A percentile compares a stretch with the other conserved stretches of the same genome.
phyloP scores from a whole-genome alignment of 2,113 vertebrate genomes.

The Syngnathoides biaculeatus region DNA sequence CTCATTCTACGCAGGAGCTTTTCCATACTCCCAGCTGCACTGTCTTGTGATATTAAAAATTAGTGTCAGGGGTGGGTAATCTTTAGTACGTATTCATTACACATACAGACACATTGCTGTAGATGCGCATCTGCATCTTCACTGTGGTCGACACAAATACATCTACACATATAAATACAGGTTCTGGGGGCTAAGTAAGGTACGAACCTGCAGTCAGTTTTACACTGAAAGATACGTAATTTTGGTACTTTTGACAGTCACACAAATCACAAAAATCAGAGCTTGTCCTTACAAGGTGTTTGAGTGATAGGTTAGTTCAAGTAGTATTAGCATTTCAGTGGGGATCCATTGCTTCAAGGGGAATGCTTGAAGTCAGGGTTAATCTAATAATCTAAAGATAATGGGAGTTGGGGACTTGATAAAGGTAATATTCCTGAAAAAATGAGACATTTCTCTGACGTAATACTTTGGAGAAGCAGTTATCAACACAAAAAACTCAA shows the following conservation, averaged over 20 bases:
- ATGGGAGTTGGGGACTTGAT: background rate
- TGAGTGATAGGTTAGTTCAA: conserved; percentile 16
- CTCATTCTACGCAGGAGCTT: conserved; percentile 23
- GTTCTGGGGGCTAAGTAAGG: conserved; percentile 18
- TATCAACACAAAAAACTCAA: conserved; percentile 6
- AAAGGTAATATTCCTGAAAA: conserved; percentile 1
- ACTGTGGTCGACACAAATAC: background rate
- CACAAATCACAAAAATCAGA: conserved; percentile 32
- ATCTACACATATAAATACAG: conserved; percentile 6
- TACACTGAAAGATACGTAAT: background rate
- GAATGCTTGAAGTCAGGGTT: conserved; percentile 52
- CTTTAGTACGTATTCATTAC: conserved; percentile 45
- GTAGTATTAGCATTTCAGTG: background rate
- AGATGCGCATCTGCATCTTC: conserved; percentile 7
- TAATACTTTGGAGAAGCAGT: conserved; percentile 7
- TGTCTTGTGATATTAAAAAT: conserved; percentile 39
- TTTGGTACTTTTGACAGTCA: conserved; percentile 29
- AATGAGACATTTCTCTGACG: background rate
- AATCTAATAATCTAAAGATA: conserved; percentile 24
- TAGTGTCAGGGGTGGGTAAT: conserved; percentile 38
- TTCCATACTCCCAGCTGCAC: conserved; percentile 22
- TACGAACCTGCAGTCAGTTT: conserved; percentile 21
- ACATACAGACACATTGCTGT: conserved; percentile 38
- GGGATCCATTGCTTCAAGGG: conserved; percentile 28
- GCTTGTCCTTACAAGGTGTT: conserved; percentile 15